phyloP scores from a whole-genome alignment of 2,113 vertebrate genomes.

The Lophotis ruficrista region DNA sequence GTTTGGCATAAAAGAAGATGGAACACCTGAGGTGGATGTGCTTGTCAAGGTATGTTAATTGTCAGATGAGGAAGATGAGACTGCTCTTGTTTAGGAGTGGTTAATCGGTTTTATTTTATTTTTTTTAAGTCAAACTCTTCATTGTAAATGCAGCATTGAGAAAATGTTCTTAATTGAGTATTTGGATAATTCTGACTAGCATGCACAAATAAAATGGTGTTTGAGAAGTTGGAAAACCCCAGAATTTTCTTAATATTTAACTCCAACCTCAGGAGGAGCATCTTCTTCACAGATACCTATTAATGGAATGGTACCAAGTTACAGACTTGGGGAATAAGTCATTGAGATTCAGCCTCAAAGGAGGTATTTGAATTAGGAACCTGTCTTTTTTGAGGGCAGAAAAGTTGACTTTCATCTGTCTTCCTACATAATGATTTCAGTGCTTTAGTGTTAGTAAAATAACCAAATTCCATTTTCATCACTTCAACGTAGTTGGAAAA shows the following conservation, averaged over 20 bases:
- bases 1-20: constrained; percentile 66
- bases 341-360: background rate
- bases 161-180: background rate
- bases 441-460: background rate
- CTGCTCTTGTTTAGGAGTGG: background rate
- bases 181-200: background rate
- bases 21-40: constrained; percentile 61
- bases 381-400: background rate
- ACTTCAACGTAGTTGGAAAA: background rate
- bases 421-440: background rate
- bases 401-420: background rate
- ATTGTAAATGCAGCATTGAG: background rate
- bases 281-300: background rate
- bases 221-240: background rate
- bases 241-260: background rate
- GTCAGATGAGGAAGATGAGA: background rate
- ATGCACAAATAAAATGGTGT: background rate
- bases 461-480: background rate
- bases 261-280: background rate
- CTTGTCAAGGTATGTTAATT: constrained; percentile 69
- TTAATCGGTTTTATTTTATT: background rate
- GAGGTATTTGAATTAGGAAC: background rate
- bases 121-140: background rate
- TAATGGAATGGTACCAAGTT: background rate
- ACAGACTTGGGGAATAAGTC: background rate